A percentile compares a stretch with the other conserved stretches of the same genome.
phyloP scores from a whole-genome alignment of 1,140 invertebrate genomes.

The Drosophila guanche region DNA sequence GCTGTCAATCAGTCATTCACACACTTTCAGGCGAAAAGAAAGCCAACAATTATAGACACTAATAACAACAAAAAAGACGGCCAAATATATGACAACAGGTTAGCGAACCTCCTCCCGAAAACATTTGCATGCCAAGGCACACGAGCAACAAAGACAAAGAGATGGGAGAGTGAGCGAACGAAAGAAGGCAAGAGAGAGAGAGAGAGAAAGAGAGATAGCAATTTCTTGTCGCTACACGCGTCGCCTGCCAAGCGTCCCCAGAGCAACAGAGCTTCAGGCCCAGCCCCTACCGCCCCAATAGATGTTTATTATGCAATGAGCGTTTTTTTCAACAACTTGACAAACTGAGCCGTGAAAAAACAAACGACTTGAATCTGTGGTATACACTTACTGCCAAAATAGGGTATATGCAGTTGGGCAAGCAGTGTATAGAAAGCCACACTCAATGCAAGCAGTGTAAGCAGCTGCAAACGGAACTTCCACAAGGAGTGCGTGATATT shows the following conservation, averaged over 20 bases:
- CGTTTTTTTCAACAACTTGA: constrained; percentile 80
- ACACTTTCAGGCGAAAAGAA: constrained; percentile 64
- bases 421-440: not conserved
- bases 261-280: constrained; percentile 16
- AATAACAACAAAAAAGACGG: constrained; percentile 60
- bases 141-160: constrained; percentile 15
- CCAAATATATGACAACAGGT: constrained; percentile 77
- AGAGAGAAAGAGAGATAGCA: constrained; percentile 18
- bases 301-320: constrained; percentile 79
- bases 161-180: constrained; percentile 1
- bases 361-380: constrained; percentile 56
- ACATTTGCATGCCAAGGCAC: constrained; percentile 61
- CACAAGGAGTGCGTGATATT: not conserved
- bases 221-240: constrained; percentile 63
- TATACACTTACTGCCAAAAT: constrained; percentile 21
- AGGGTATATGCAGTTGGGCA: not conserved
- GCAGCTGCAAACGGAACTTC: not conserved
- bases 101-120: constrained; percentile 61
- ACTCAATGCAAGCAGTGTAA: not conserved
- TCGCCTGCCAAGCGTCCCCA: constrained; percentile 28
- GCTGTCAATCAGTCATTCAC: constrained; percentile 36
- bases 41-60: constrained; percentile 74
- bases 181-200: constrained; percentile 5
- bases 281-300: constrained; percentile 31
- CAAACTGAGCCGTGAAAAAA: constrained; percentile 68